Conservation (phyloP, 1,140 invertebrate species). For the Choristoneura fumiferana region DNA sequence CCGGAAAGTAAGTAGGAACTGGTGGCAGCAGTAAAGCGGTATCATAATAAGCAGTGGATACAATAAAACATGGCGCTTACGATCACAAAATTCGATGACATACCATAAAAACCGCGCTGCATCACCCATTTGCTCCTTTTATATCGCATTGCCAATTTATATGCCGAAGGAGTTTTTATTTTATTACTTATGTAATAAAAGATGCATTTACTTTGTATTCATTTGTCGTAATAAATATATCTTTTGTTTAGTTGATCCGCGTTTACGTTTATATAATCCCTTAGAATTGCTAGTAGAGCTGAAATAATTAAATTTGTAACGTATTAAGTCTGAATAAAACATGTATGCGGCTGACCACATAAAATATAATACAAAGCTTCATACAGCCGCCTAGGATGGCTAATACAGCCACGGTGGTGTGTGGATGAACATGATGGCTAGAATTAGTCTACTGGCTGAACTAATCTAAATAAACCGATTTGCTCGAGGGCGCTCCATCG, state of each 20-base stretch:
- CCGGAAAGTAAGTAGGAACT: not conserved
- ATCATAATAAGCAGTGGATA: constrained; percentile 9
- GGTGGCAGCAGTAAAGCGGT: not conserved
- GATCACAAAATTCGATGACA: constrained; percentile 5
- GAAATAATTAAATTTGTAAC: too few relatives aligned
- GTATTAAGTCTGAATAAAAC: too few relatives aligned
- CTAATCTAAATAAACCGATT: too few relatives aligned
- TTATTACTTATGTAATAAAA: constrained; percentile 9
- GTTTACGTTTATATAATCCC: too few relatives aligned
- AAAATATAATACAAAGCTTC: too few relatives aligned
- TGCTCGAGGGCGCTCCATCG: too few relatives aligned
- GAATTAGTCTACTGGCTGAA: too few relatives aligned
- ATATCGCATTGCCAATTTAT: constrained; percentile 1
- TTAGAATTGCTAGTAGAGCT: too few relatives aligned
- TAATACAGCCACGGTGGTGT: too few relatives aligned
- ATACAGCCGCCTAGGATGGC: too few relatives aligned
- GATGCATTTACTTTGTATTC: constrained; percentile 1
- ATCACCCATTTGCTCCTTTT: constrained; percentile 12
- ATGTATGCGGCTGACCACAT: too few relatives aligned
- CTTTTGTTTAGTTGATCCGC: not conserved
- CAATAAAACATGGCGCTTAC: constrained; percentile 15
- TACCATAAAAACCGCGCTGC: constrained; percentile 6
- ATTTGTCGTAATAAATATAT: not conserved
- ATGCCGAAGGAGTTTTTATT: constrained; percentile 7
- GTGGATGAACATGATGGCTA: too few relatives aligned